These are phyloP conservation scores for Drosophila vallismaia DNA, from an alignment of 2,888 invertebrate genomes.

Conservation along the genomic window DNA sequence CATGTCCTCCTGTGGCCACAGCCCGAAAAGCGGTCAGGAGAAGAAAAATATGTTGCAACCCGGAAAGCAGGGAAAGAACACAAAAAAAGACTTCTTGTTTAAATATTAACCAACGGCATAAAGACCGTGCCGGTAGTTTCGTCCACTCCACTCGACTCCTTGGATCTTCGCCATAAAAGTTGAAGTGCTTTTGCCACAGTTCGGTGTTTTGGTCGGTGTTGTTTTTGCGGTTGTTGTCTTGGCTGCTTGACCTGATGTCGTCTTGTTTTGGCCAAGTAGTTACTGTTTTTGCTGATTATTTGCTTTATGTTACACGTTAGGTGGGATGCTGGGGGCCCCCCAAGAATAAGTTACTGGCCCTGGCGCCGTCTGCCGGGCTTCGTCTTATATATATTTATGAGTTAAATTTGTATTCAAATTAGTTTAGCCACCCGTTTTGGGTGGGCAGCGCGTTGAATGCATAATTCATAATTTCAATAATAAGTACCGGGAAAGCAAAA, in stretches of 20 bases:
- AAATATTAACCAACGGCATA: conserved; percentile 51
- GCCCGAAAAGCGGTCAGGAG: conserved; percentile 25
- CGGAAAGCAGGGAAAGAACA: conserved; percentile 20
- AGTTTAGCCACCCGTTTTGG: conserved; percentile 30
- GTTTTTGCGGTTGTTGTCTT: conserved; percentile 34
- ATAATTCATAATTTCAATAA: conserved; percentile 65
- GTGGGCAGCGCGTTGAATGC: conserved; percentile 35
- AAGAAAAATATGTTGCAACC: conserved; percentile 34
- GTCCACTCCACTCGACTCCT: background rate
- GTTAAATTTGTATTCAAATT: conserved; percentile 66
- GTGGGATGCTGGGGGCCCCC: background rate
- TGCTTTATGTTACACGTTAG: conserved; percentile 41
- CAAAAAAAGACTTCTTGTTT: conserved; percentile 43
- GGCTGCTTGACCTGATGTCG: conserved; percentile 45
- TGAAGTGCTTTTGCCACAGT: conserved; percentile 32
- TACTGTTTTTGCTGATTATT: conserved; percentile 39
- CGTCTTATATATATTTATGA: conserved; percentile 57
- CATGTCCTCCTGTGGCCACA: conserved; percentile 8
- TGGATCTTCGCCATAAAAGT: conserved; percentile 43
- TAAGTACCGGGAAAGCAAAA: conserved; percentile 44
- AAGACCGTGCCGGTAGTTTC: conserved; percentile 8
- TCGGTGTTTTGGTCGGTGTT: conserved; percentile 4
- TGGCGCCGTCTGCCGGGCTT: conserved; percentile 40
- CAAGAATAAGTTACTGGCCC: conserved; percentile 27
- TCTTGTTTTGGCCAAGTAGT: conserved; percentile 40